Conservation (phyloP, 37 sponge, comb jelly and placozoan genomes). For the Chondrosia reniformis region DNA sequence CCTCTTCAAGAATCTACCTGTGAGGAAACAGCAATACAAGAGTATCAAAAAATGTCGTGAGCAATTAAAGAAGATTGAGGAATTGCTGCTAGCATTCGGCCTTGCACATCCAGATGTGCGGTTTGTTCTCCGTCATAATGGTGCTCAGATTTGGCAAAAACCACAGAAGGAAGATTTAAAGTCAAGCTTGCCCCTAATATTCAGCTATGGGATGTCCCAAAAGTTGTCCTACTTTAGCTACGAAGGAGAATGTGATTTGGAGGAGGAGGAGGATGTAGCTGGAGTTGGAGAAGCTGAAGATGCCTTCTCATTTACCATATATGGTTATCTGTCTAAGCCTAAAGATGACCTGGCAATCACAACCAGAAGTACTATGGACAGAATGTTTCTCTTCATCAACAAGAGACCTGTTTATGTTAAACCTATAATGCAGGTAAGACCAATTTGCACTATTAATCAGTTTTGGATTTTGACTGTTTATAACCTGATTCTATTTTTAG, state of each 20-base stretch:
- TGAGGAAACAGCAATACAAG: conserved; percentile 58
- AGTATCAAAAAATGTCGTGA: conserved; percentile 63
- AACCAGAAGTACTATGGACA: conserved; percentile 34
- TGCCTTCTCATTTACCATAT: conserved; percentile 18
- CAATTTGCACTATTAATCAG: too few relatives aligned
- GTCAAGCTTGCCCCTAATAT: conserved; percentile 27
- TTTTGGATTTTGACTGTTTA: too few relatives aligned
- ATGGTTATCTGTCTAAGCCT: conserved; percentile 31
- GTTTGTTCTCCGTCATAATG: conserved; percentile 68
- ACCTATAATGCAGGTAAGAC: conserved; percentile 40
- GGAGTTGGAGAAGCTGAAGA: not conserved
- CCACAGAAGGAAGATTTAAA: conserved; percentile 26
- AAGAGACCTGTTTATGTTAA: conserved; percentile 47
- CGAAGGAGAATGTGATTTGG: not conserved
- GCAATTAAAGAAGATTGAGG: conserved; percentile 59
- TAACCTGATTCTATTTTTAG: too few relatives aligned
- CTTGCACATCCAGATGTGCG: conserved; percentile 64
- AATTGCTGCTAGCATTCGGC: conserved; percentile 65
- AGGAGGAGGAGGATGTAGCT: not conserved
- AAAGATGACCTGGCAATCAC: conserved; percentile 4
- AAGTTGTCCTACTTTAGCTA: conserved; percentile 14
- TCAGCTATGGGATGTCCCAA: conserved; percentile 36
- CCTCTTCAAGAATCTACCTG: conserved; percentile 78
- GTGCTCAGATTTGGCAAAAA: conserved; percentile 63
- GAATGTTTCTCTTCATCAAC: conserved; percentile 50